Percentiles rank a stretch among this genome's conserved stretches.
phyloP scores from a whole-genome alignment of 30 jellyfish, hydroid and myxozoan species.

The Hydractinia symbiolongicarpus region DNA sequence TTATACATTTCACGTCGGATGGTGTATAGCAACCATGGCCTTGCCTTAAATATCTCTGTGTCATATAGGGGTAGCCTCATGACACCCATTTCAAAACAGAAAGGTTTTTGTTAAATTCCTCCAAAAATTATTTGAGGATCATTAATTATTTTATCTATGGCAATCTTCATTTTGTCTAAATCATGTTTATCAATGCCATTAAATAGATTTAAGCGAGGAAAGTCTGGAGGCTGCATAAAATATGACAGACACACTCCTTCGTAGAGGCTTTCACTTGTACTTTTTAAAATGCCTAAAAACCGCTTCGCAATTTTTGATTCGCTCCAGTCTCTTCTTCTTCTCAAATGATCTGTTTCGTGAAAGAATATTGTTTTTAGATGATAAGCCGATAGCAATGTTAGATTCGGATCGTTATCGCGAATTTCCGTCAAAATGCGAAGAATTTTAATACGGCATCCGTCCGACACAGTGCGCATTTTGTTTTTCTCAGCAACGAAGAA shows the following conservation, averaged over 20 bases:
- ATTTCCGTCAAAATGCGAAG: constrained; percentile 65
- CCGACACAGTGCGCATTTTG: constrained; percentile 55
- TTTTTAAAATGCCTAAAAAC: constrained; percentile 28
- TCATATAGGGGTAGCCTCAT: no score
- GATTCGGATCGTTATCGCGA: constrained; percentile 51
- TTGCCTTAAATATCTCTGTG: no score
- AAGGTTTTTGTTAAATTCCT: no score
- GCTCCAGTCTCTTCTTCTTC: constrained; percentile 46
- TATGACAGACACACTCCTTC: constrained; percentile 38
- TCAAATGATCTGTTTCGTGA: constrained; percentile 39
- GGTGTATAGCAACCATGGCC: no score
- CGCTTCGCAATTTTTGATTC: constrained; percentile 26
- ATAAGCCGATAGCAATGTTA: constrained; percentile 49
- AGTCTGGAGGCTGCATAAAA: constrained; percentile 61
- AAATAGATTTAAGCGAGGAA: constrained; percentile 40
- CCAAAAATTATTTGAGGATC: constrained; percentile 19
- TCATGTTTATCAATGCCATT: constrained; percentile 31
- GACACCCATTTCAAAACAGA: no score
- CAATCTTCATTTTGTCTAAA: constrained; percentile 34
- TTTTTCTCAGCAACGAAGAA: constrained; percentile 72
- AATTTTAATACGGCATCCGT: constrained; percentile 60
- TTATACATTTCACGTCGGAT: no score
- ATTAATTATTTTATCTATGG: constrained; percentile 30
- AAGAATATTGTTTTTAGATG: constrained; percentile 61
- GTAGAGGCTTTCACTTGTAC: constrained; percentile 18